Evolutionary conservation across 2,797 vertebrate species (phyloP).

Genomic region (Artibeus jamaicensis): DNA sequence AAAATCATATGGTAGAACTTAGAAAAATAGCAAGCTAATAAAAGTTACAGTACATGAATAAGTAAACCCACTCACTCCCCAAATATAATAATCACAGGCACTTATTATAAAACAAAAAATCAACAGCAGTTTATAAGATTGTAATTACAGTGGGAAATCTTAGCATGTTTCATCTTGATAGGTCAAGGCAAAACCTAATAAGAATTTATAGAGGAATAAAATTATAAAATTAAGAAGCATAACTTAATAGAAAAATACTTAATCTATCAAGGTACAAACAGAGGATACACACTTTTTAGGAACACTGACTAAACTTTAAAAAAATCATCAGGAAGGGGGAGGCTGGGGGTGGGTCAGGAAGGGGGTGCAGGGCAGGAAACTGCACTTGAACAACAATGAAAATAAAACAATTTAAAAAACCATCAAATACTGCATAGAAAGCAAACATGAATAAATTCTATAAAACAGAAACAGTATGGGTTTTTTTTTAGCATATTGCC

Average conservation of each 20-base stretch:
- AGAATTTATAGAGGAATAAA: slow-evolving; percentile 4
- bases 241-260: background rate
- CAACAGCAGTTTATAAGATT: background rate
- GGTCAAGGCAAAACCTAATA: slow-evolving; percentile 8
- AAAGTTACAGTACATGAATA: background rate
- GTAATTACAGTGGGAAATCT: background rate
- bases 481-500: background rate
- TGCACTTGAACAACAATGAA: no score
- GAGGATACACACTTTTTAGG: background rate
- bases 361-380: no score
- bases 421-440: background rate
- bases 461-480: background rate
- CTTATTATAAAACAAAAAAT: slow-evolving; percentile 11
- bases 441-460: background rate
- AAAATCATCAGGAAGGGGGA: background rate
- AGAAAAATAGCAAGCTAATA: background rate
- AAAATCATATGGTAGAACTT: background rate
- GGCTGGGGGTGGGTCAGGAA: no score
- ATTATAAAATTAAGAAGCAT: slow-evolving; percentile 3
- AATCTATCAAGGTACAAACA: slow-evolving; percentile 4
- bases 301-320: background rate
- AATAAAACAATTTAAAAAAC: no score
- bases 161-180: background rate
- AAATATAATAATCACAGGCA: background rate
- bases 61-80: background rate